Evolutionary conservation across 2,888 invertebrate species (phyloP), one percentile per base, ranked within the genome.

Genomic region (Lycaena phlaeas): DNA sequence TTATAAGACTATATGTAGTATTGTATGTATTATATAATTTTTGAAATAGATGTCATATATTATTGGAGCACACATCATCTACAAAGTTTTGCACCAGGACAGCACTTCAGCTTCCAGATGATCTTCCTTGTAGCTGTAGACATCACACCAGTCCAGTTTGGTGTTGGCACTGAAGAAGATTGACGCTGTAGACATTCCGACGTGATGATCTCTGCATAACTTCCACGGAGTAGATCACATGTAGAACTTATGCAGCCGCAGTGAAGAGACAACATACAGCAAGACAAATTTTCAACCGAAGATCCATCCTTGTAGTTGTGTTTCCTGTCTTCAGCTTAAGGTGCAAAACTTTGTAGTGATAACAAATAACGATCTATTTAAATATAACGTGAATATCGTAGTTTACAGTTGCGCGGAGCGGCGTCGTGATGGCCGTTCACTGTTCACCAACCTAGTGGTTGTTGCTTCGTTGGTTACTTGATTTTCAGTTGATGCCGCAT

Each of bases 301-400:
- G 17, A 22, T 38, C 27, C 31, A 31, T 26, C 27, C 25, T 17
- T 22, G 10, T 18, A 1, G 12, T 12, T 31, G 9, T 27, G n/a
- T n/a, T n/a, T n/a, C 12, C 17, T 34, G 22, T 34, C 34, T 30
- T 37, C 17, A 34, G 36, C 28, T 38, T 38, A 52, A 54, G 76
- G 79, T 84, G 84, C 84, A 84, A 84, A 84, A 84, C 84, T 82
- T 84, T 84, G 84, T 84, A 84, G 81, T 59, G 77, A 73, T 64
- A 69, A 70, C 64, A 61, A 59, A 73, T 64, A 70, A 68, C 64
- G 60, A 59, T 59, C 53, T 49, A 50, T 57, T 61, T 52, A 42
- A 58, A 62, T 55, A 46, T 50, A 62, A 63, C 54, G 60, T 68
- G 50, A 64, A 64, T 59, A 69, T 67, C 68, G 78, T 56, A 71